Conservation (phyloP, 2,797 vertebrate genomes). For the Hapalemur alaotrensis region DNA sequence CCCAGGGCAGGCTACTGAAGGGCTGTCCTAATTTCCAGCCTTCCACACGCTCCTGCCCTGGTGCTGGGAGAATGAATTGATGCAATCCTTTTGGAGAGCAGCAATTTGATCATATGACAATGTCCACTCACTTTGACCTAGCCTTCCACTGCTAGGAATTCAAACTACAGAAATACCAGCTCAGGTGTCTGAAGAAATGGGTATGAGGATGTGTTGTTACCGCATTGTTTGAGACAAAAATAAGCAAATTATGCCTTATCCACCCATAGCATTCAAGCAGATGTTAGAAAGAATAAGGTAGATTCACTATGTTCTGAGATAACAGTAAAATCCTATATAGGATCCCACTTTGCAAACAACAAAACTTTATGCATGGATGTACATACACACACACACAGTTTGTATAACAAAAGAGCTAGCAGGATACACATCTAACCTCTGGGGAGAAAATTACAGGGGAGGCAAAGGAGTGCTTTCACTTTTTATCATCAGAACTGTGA, state of each 20-base stretch:
- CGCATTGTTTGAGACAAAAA: not conserved
- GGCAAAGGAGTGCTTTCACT: not conserved
- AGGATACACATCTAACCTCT: not conserved
- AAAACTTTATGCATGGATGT: not conserved
- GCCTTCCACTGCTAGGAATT: not conserved
- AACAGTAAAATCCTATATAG: not conserved
- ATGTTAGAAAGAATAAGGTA: not conserved
- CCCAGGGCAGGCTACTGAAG: not conserved
- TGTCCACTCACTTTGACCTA: not conserved
- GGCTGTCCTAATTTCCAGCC: not conserved
- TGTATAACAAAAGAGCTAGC: not conserved
- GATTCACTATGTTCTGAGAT: not conserved
- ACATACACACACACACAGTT: not conserved
- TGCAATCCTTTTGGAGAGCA: not conserved
- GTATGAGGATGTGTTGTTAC: not conserved
- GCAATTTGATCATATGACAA: not conserved
- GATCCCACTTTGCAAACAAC: not conserved
- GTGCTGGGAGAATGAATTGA: not conserved
- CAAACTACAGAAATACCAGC: not conserved
- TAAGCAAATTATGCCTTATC: not conserved
- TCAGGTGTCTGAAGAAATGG: not conserved
- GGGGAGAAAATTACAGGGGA: not conserved
- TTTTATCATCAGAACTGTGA: not conserved
- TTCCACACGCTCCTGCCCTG: not conserved
- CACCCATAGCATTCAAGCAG: not conserved